Base-by-base conservation (phyloP, 2,113 vertebrate species). In the Mus spicilegus region DNA sequence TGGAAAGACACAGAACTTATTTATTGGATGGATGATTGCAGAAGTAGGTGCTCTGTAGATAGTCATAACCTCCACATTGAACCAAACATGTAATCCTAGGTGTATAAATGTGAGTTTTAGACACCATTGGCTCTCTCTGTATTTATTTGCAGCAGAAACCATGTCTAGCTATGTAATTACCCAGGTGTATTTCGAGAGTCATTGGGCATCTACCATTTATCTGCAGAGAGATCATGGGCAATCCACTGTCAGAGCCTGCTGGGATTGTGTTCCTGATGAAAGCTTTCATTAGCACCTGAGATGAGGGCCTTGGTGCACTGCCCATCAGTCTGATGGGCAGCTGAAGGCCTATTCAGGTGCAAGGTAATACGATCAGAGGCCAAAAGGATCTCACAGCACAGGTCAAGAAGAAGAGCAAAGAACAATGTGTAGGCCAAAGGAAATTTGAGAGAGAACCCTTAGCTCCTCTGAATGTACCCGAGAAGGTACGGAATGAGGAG, bases 231-330 rank as follows among this genome's bases (percentile, higher is more conserved):
- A 46, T 36, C 28, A 5, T 69, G 30, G 75, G 39, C 36, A 33
- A n/a, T 30, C 72, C 51, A 54, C 10, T 36, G 26, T 42, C 19
- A 1, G 19, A 36, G 61, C 56, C 42, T 72, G 63, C n/a, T 12
- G 9, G 77, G 80, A 51, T 70, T n/a, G 20, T 36, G 51, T 24
- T 93, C 70, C 30, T 69, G 30, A 33, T 69, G 65, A 95, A 94
- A 96, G 86, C 20, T 72, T 85, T 77, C 46, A 26, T 86, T 92
- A 86, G 26, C 51, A 49, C 20, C 76, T 22, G 4, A 92, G 93
- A 92, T 65, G 91, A 91, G 10, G 75, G 33, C n/a, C 51, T 84
- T 76, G 73, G 67, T 33, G 28, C 11, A 13, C 19, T 46, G 11
- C 42, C 72, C 12, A 84, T 81, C 49, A 89, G 39, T 56, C n/a